Percentiles rank a stretch among this genome's conserved stretches.
phyloP scores from a whole-genome alignment of 2,888 invertebrate genomes.

The Acrobasis consociella region DNA sequence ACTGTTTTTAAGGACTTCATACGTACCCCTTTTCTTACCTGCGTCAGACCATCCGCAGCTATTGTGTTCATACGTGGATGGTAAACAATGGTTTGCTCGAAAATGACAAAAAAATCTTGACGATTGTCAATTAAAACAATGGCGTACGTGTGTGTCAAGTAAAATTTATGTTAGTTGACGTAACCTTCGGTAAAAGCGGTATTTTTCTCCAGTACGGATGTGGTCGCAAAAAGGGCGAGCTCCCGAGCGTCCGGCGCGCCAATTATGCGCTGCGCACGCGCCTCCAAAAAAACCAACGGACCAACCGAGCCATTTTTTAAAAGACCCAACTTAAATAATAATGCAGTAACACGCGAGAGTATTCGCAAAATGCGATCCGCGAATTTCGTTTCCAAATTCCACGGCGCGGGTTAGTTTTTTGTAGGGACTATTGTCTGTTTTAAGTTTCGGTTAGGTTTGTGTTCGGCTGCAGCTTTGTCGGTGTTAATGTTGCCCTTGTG shows the following conservation, averaged over 20 bases:
- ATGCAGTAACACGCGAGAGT: constrained; percentile 82
- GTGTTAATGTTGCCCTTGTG: constrained; percentile 36
- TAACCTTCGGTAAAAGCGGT: constrained; percentile 21
- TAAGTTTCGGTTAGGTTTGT: constrained; percentile 56
- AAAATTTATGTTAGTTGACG: constrained; percentile 20
- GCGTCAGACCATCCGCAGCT: constrained; percentile 48
- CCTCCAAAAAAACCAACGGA: constrained; percentile 72
- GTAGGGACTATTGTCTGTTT: constrained; percentile 70
- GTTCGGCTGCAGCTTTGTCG: constrained; percentile 55
- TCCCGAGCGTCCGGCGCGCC: constrained; percentile 63
- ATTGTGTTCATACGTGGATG: constrained; percentile 34
- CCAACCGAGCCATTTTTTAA: constrained; percentile 74
- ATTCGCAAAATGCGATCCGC: constrained; percentile 80
- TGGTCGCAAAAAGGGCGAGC: constrained; percentile 53
- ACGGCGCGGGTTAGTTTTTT: constrained; percentile 61
- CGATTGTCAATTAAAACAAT: constrained; percentile 26
- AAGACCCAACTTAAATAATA: constrained; percentile 77
- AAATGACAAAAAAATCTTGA: constrained; percentile 20
- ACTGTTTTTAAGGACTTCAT: constrained; percentile 56
- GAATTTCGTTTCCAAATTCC: constrained; percentile 80
- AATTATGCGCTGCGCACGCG: constrained; percentile 79
- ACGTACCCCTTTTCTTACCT: constrained; percentile 75
- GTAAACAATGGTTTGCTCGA: constrained; percentile 31
- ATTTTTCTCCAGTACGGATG: constrained; percentile 41
- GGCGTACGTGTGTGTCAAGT: constrained; percentile 25